Base-by-base conservation (phyloP, 1,140 invertebrate genomes). In the Habropoda laboriosa region DNA sequence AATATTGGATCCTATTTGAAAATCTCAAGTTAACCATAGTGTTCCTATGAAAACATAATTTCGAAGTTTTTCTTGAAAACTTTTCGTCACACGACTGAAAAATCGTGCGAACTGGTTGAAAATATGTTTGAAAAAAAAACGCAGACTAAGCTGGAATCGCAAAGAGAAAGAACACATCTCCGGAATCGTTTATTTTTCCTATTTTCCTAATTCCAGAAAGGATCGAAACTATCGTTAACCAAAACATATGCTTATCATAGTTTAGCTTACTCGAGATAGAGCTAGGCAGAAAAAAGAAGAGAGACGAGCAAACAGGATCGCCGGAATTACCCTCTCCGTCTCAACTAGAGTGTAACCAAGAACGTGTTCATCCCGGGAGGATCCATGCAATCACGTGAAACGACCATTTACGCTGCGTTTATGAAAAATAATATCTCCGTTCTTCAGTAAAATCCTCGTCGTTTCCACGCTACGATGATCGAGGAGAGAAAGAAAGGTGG, bases 381-480 rank as follows among this genome's bases (percentile, higher is more conserved):
- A 83, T 81, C 81, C 83, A 83, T 81, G 83, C 87, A 89, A 89
- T 89, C 88, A 87, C 83, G 79, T 32, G 81, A 24, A 89, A 89
- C 72, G 85, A 60, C 64, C 85, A 61, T 85, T 83, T 81, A 80
- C 45, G 85, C 66, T 76, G 55, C 79, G 72, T 80, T 87, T 86
- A 89, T 89, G 87, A 89, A 89, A 89, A 89, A 87, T 89, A 85
- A 88, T 88, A 87, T 64, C 79, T 55, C 72, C 53, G 24, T 57
- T 67, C 32, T n/a, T n/a, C 45, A 42, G 70, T 45, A 32, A 38
- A 53, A 66, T 79, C 32, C 32, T 16, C 24, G 75, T 47, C 30
- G 58, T 78, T 67, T 49, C 57, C 24, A 40, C 27, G 13, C 13
- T 24, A 80, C 38, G 60, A 67, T 72, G 78, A 75, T 85, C 78